These are phyloP conservation scores for Phrynocephalus versicolor DNA, from an alignment of 2,113 vertebrate species.

Conservation along the genomic window DNA sequence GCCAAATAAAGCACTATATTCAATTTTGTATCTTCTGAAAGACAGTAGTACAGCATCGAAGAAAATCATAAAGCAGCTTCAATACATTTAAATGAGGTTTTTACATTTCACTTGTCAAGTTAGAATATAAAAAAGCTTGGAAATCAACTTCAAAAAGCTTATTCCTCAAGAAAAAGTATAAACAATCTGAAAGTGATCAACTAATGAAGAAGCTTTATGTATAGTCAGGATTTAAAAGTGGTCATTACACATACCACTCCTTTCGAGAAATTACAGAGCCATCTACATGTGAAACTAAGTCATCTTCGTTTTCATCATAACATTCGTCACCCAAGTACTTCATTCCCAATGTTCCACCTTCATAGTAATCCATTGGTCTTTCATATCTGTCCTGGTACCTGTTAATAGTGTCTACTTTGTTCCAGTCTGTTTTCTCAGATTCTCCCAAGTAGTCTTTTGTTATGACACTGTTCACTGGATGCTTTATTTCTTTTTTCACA, in stretches of 20 bases:
- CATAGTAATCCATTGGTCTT: constrained; percentile 86
- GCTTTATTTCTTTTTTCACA: constrained; percentile 90
- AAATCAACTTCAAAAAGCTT: constrained; percentile 80
- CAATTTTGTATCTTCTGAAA: constrained; percentile 79
- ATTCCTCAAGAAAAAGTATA: constrained; percentile 77
- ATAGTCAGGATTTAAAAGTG: constrained; percentile 66
- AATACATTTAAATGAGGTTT: constrained; percentile 71
- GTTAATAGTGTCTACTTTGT: constrained; percentile 84
- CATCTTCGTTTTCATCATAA: constrained; percentile 90
- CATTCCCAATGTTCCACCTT: constrained; percentile 86
- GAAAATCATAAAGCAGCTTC: constrained; percentile 75
- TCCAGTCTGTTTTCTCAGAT: constrained; percentile 89
- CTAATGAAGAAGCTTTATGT: constrained; percentile 73
- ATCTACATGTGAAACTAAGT: constrained; percentile 96
- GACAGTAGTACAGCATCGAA: constrained; percentile 81
- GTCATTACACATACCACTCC: constrained; percentile 95
- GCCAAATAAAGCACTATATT: constrained; percentile 75
- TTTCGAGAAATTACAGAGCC: constrained; percentile 97
- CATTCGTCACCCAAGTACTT: constrained; percentile 88
- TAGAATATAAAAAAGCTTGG: constrained; percentile 78
- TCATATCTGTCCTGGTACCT: constrained; percentile 81
- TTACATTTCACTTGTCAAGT: constrained; percentile 74
- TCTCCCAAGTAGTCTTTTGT: constrained; percentile 89
- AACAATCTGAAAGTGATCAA: constrained; percentile 80
- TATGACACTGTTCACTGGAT: constrained; percentile 88